phyloP scores from a whole-genome alignment of 2,113 vertebrate species.

The Tretioscincus oriximinensis region DNA sequence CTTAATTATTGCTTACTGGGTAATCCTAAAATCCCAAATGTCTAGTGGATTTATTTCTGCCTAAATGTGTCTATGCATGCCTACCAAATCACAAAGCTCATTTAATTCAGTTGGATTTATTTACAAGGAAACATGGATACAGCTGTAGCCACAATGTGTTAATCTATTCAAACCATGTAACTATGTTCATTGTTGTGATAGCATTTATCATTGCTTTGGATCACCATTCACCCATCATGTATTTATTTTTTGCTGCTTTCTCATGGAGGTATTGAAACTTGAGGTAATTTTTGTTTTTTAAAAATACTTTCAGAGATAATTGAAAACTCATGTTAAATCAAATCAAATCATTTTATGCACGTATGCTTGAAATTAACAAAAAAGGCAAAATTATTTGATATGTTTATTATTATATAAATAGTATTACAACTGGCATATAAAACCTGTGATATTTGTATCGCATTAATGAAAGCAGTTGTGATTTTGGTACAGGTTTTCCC shows the following conservation, averaged over 20 bases:
- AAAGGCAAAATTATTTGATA: background rate
- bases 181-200: conserved; percentile 10
- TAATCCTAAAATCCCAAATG: background rate
- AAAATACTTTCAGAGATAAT: conserved; percentile 47
- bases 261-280: conserved; percentile 81
- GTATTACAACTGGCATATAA: background rate
- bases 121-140: background rate
- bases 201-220: conserved; percentile 63
- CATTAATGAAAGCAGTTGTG: background rate
- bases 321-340: conserved; percentile 37
- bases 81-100: background rate
- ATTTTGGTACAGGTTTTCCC: background rate
- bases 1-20: background rate
- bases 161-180: background rate
- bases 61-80: background rate
- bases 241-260: conserved; percentile 71
- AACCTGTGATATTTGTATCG: background rate
- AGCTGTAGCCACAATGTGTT: background rate
- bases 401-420: background rate
- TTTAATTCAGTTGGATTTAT: background rate
- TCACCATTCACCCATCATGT: conserved; percentile 71
- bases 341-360: conserved; percentile 28
- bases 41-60: background rate
- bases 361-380: conserved; percentile 20
- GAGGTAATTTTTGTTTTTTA: conserved; percentile 76